A percentile compares a stretch with the other conserved stretches of the same genome.
Conservation (phyloP, 2,113 vertebrate species). For the Bagarius yarrelli region DNA sequence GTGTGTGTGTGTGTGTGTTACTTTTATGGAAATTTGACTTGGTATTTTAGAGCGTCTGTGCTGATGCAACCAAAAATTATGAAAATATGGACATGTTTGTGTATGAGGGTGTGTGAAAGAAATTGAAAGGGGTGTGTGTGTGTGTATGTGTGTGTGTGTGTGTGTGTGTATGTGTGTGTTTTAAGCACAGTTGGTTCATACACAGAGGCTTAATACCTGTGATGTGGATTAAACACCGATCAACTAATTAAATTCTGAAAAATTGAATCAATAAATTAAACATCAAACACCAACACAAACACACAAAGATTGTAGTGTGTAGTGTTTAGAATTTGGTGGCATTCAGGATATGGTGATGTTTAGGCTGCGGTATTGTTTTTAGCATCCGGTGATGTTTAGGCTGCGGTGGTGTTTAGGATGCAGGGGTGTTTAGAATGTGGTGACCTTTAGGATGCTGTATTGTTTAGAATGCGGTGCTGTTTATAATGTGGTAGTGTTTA, state of each 20-base stretch:
- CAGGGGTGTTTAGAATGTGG: no score
- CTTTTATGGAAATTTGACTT: conserved; percentile 15
- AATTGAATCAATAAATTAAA: background rate
- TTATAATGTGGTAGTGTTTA: no score
- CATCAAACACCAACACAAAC: background rate
- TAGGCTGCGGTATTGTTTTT: no score
- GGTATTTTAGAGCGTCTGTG: background rate
- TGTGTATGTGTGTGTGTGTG: background rate
- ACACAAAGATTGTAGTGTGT: no score
- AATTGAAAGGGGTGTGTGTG: background rate
- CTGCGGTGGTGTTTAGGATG: no score
- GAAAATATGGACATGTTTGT: background rate
- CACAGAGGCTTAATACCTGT: conserved; percentile 52
- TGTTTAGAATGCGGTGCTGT: no score
- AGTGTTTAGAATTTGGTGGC: no score
- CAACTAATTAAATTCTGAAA: background rate
- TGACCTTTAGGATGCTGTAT: no score
- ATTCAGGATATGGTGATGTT: background rate
- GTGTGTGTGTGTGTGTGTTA: background rate
- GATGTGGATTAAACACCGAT: conserved; percentile 52
- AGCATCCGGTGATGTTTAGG: no score
- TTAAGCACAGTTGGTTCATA: conserved; percentile 25
- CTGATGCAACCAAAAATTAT: conserved; percentile 14
- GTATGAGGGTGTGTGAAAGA: background rate
- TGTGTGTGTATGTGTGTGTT: conserved; percentile 29